A percentile compares a stretch with the other conserved stretches of the same genome.
These are phyloP conservation scores for Dryobota labecula DNA, from an alignment of 2,888 invertebrate species.

Conservation along the genomic window DNA sequence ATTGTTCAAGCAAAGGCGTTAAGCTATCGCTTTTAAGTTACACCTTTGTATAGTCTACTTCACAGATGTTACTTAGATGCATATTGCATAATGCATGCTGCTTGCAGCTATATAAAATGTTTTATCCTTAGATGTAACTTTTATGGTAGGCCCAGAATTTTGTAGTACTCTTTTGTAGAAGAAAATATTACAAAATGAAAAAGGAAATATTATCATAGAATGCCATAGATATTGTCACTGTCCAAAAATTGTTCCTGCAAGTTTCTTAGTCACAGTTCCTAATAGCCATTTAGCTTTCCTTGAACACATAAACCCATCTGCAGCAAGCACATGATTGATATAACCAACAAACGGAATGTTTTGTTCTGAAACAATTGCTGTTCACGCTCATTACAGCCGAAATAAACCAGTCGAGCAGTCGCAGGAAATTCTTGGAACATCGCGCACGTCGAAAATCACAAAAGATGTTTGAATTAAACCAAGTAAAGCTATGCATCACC, in stretches of 20 bases:
- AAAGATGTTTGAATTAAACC: constrained; percentile 68
- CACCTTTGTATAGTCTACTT: background rate
- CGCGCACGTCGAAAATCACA: constrained; percentile 59
- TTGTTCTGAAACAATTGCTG: constrained; percentile 59
- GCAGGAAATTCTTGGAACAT: constrained; percentile 64
- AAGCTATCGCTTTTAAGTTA: constrained; percentile 39
- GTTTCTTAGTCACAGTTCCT: constrained; percentile 33
- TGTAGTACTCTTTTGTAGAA: background rate
- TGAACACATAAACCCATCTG: constrained; percentile 40
- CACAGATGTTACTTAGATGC: constrained; percentile 36
- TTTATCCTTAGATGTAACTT: constrained; percentile 9
- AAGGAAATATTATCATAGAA: background rate
- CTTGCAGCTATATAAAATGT: constrained; percentile 2
- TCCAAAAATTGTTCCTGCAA: background rate
- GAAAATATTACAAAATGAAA: background rate
- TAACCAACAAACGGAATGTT: constrained; percentile 45
- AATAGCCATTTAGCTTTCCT: constrained; percentile 36
- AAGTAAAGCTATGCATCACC: constrained; percentile 69
- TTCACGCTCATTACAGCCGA: constrained; percentile 55
- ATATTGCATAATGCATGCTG: constrained; percentile 16
- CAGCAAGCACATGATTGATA: constrained; percentile 54
- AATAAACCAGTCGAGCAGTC: constrained; percentile 55
- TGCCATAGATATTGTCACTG: background rate
- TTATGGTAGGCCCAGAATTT: background rate
- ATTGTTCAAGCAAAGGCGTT: constrained; percentile 47